phyloP scores from a whole-genome alignment of 2,797 vertebrate genomes.

The Carduelis carduelis region DNA sequence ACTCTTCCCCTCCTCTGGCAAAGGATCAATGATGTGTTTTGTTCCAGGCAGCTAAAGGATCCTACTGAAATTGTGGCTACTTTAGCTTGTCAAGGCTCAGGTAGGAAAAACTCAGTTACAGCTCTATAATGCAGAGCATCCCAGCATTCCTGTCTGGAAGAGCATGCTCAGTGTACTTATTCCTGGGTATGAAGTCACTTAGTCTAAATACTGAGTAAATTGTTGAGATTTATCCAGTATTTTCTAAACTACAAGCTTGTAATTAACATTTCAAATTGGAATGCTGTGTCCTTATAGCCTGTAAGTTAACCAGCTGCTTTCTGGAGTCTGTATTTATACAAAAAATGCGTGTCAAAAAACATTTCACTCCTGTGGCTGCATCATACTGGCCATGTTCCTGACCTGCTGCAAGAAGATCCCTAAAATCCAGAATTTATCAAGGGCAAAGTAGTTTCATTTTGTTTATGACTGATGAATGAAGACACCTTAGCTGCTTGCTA shows the following conservation, averaged over 20 bases:
- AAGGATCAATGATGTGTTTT: neutral
- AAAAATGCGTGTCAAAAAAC: neutral
- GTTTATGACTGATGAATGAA: neutral
- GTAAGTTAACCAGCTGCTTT: neutral
- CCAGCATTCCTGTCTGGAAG: neutral
- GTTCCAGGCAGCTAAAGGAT: neutral
- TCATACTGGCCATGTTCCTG: neutral
- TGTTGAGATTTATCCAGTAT: neutral
- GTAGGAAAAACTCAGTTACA: neutral
- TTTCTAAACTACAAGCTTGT: neutral
- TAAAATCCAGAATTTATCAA: neutral
- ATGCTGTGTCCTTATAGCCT: neutral
- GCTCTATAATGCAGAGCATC: neutral
- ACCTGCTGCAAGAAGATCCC: neutral
- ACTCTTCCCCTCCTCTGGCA: neutral
- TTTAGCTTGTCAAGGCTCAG: neutral
- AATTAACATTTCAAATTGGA: neutral
- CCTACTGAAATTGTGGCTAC: neutral
- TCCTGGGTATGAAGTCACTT: neutral
- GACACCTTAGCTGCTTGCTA: neutral
- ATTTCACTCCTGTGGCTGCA: neutral
- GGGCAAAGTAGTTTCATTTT: neutral
- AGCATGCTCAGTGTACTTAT: neutral
- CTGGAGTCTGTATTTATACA: neutral
- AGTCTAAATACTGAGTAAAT: neutral